Evolutionary conservation across 2,113 vertebrate genomes (phyloP).

Genomic region (Opisthocomus hoazin): DNA sequence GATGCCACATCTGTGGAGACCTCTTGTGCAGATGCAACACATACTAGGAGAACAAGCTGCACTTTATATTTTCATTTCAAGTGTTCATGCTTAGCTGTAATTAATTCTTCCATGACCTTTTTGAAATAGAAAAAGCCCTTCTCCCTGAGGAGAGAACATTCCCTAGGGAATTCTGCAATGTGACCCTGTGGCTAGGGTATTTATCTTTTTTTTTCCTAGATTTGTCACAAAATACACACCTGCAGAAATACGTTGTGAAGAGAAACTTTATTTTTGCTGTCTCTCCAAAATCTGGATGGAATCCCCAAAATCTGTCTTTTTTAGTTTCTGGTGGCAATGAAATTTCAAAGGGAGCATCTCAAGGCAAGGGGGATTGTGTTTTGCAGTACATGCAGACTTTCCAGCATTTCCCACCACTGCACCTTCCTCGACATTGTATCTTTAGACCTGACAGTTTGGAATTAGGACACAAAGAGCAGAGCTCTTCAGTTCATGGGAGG

Average conservation of each 20-base stretch:
- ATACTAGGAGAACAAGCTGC: neutral
- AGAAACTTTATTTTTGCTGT: neutral
- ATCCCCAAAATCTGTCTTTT: neutral
- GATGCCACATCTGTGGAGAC: neutral
- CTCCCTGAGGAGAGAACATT: neutral
- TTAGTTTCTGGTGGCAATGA: neutral
- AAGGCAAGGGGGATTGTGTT: neutral
- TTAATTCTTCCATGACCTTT: neutral
- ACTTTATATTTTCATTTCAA: neutral
- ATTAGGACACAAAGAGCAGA: neutral
- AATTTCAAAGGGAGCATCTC: neutral
- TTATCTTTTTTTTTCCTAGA: neutral
- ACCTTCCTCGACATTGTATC: neutral
- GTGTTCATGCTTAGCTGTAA: accelerated
- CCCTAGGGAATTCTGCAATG: neutral
- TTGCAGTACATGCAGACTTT: neutral
- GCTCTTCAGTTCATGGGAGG: neutral
- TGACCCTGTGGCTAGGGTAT: accelerated
- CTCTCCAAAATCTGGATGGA: neutral
- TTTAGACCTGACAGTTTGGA: neutral
- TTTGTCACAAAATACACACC: neutral
- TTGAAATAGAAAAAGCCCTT: neutral
- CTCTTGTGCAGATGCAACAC: neutral
- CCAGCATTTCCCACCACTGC: neutral
- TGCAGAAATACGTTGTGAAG: neutral